Base-by-base conservation (phyloP, 2,888 invertebrate species). In the Drosophila cognata region DNA sequence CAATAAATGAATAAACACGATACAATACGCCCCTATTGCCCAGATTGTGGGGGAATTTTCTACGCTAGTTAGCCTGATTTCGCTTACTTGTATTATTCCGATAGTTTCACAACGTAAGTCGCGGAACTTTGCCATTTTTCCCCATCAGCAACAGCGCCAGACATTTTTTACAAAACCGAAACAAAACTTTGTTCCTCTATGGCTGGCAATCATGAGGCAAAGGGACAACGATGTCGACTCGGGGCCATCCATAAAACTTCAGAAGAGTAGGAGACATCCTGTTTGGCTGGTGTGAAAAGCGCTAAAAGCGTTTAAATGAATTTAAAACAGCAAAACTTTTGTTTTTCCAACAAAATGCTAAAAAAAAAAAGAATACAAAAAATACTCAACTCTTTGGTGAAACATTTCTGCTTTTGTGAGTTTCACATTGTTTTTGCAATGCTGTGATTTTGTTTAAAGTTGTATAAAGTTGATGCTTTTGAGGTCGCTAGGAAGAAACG, bases 301-400 rank as follows among this genome's bases (percentile, higher is more conserved):
- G 87, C 75, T 84, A 84, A 86, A 86, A 86, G 87, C 84, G 89
- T 77, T 80, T 88, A 89, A 86, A 86, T 86, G 89, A 86, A 89
- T 86, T 88, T 89, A 87, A 86, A 86, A 70, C 76, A 74, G 86
- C 75, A 65, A 73, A 85, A 88, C 77, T 88, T 85, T 85, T 76
- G 64, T 78, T 77, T 71, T 80, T 57, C 51, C 46, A 63, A 46
- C 50, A 38, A 65, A 57, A 70, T 29, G 41, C 52, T 50, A 16
- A 7, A 36, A 62, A 29, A 62, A 59, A 25, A 61, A 61, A n/a
- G 41, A 11, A 36, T 28, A 59, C 29, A 70, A 43, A 62, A 71
- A 71, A 67, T 69, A 48, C 52, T 60, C 41, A 70, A 70, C 68
- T 67, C 65, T 61, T 79, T 70, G 55, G 38, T 67, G 57, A 65